Percentiles rank a stretch among this genome's conserved stretches.
These are phyloP conservation scores for Micoletzkya japonica DNA, from an alignment of 2,888 invertebrate species.

Conservation along the genomic window DNA sequence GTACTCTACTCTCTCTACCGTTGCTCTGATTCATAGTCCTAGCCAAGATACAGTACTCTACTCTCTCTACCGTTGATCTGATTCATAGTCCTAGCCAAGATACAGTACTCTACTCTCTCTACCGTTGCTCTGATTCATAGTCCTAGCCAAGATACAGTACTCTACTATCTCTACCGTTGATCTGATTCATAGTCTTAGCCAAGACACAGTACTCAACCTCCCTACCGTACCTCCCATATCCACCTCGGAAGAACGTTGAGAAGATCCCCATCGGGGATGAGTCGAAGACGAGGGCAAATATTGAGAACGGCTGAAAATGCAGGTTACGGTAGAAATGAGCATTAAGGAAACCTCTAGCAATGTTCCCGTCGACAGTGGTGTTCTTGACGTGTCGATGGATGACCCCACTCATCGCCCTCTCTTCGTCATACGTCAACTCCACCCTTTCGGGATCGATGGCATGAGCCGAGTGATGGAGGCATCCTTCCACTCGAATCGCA, in stretches of 20 bases:
- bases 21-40: too few species aligned
- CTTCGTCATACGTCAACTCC: not conserved
- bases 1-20: too few species aligned
- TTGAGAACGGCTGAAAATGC: conserved; percentile 5
- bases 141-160: not conserved
- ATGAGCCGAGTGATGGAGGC: conserved; percentile 15
- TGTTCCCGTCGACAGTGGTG: not conserved
- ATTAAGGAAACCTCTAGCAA: conserved; percentile 9
- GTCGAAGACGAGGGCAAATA: conserved; percentile 13
- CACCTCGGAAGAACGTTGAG: conserved; percentile 3
- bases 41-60: too few species aligned
- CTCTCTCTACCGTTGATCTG: not conserved
- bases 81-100: not conserved
- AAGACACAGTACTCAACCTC: not conserved
- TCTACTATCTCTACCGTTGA: not conserved
- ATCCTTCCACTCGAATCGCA: conserved; percentile 17
- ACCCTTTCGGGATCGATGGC: conserved; percentile 5
- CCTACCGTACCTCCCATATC: conserved; percentile 13
- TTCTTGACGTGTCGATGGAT: not conserved
- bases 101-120: not conserved
- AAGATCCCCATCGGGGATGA: not conserved
- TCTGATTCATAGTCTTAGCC: not conserved
- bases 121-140: not conserved
- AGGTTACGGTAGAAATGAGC: not conserved
- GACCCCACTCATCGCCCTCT: conserved; percentile 2